Conservation (phyloP, 2,113 vertebrate genomes). For the Takifugu flavidus region DNA sequence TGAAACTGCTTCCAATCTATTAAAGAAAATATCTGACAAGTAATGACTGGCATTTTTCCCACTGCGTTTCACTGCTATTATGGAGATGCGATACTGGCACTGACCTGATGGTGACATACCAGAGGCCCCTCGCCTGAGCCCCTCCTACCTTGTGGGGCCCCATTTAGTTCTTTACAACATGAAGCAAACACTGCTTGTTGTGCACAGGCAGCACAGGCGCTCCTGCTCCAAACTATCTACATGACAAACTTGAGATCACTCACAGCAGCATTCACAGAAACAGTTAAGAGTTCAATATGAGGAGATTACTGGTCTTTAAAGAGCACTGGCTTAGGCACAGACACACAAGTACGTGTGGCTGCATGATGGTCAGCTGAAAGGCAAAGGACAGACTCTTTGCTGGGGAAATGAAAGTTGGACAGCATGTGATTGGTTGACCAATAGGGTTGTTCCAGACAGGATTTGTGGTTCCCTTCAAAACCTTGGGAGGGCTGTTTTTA, state of each 20-base stretch:
- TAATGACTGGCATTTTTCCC: constrained; percentile 43
- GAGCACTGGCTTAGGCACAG: constrained; percentile 23
- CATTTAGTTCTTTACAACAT: constrained; percentile 51
- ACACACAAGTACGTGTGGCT: constrained; percentile 36
- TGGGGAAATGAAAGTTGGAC: constrained; percentile 22
- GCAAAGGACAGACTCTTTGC: constrained; percentile 7
- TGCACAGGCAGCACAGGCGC: constrained; percentile 22
- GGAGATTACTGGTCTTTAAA: constrained; percentile 45
- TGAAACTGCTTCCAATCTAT: constrained; percentile 9
- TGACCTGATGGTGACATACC: constrained; percentile 66
- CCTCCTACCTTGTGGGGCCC: constrained; percentile 56
- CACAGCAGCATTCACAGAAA: constrained; percentile 22
- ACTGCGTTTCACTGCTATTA: constrained; percentile 29
- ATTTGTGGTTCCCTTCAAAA: constrained; percentile 45
- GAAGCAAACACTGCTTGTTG: constrained; percentile 51
- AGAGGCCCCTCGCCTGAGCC: constrained; percentile 56
- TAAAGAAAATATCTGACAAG: constrained; percentile 18
- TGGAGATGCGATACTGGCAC: constrained; percentile 50
- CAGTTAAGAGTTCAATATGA: constrained; percentile 37
- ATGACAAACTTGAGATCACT: constrained; percentile 23
- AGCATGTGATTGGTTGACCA: constrained; percentile 46
- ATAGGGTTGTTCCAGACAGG: constrained; percentile 50
- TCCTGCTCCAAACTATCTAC: constrained; percentile 24
- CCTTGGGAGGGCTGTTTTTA: constrained; percentile 54
- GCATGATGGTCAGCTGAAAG: constrained; percentile 14